phyloP scores from a whole-genome alignment of 1,140 invertebrate genomes.

The Tetragnatha versicolor region DNA sequence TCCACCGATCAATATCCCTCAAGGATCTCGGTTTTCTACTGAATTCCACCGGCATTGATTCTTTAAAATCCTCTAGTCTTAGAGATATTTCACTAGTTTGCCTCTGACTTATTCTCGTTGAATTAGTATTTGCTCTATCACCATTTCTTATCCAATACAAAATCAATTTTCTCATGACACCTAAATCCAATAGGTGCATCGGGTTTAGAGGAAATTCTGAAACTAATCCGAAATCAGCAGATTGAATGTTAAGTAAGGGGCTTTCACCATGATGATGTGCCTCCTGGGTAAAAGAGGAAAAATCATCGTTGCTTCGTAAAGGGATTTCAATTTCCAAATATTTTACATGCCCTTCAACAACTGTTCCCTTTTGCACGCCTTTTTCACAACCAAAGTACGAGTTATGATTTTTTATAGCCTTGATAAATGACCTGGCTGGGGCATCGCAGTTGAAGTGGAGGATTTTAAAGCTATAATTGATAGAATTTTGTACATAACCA shows the following conservation, averaged over 20 bases:
- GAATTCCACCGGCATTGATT: no score
- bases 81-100: neutral
- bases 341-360: neutral
- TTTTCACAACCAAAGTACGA: conserved; percentile 1
- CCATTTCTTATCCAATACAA: neutral
- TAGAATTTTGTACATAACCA: neutral
- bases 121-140: neutral
- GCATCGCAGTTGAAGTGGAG: conserved; percentile 5
- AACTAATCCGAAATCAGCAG: neutral
- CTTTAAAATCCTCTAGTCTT: neutral
- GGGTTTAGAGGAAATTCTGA: neutral
- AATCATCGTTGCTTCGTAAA: neutral
- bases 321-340: neutral
- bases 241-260: neutral
- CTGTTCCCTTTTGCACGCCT: neutral
- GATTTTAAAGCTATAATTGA: neutral
- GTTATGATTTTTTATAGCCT: neutral
- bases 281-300: neutral
- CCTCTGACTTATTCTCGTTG: neutral
- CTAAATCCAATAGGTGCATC: neutral
- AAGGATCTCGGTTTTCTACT: neutral
- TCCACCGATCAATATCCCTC: conserved; percentile 61
- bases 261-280: neutral
- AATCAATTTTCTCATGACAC: neutral
- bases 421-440: neutral